Percentiles rank a stretch among this genome's conserved stretches.
These are phyloP conservation scores for Pachypsylla venusta DNA, from an alignment of 1,140 invertebrate genomes.

Conservation along the genomic window DNA sequence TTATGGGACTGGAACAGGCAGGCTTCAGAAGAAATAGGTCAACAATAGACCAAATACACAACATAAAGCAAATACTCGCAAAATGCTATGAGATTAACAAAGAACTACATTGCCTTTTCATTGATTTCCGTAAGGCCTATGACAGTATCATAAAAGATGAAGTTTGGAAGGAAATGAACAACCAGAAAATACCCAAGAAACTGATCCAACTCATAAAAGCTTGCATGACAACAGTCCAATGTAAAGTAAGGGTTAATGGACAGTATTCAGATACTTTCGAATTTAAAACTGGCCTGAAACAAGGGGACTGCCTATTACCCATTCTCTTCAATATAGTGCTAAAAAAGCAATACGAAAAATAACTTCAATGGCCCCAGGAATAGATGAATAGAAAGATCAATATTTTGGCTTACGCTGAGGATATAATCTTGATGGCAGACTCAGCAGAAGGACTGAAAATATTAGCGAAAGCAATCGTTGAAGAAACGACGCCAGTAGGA, in stretches of 20 bases:
- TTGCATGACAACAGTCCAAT: background rate
- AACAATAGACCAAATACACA: constrained; percentile 13
- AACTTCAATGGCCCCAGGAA: background rate
- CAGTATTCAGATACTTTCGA: constrained; percentile 6
- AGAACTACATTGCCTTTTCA: constrained; percentile 9
- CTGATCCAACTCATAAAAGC: constrained; percentile 6
- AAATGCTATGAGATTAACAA: constrained; percentile 14
- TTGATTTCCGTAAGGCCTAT: constrained; percentile 16
- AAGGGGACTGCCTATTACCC: constrained; percentile 13
- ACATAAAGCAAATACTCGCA: constrained; percentile 10
- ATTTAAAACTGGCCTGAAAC: constrained; percentile 7
- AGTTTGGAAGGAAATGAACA: constrained; percentile 12
- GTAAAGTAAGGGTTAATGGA: constrained; percentile 8
- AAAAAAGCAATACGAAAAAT: constrained; percentile 20
- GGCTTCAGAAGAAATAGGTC: constrained; percentile 25
- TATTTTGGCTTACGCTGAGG: constrained; percentile 9
- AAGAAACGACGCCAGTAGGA: background rate
- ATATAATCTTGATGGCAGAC: background rate
- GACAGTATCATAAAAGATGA: constrained; percentile 16
- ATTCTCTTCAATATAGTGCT: constrained; percentile 16
- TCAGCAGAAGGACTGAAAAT: background rate
- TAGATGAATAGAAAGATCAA: constrained; percentile 7
- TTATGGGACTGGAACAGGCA: constrained; percentile 24
- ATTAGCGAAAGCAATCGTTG: background rate
- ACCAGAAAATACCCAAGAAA: constrained; percentile 11